Evolutionary conservation across 2,113 vertebrate species (phyloP), one percentile per base, ranked within the genome.

Genomic region (Ursus arctos): DNA sequence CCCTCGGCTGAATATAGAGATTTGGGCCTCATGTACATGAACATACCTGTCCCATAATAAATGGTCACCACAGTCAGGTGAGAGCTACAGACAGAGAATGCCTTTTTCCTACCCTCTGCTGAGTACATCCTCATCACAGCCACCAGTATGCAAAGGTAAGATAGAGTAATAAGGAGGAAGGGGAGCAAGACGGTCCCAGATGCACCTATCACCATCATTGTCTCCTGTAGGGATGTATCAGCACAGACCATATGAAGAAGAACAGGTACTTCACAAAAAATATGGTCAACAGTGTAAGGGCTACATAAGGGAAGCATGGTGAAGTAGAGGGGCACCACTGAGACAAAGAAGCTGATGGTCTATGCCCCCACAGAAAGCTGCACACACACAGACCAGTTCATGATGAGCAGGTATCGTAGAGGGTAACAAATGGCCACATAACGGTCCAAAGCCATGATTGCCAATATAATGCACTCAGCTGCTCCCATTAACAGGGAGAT

Each of bases 401-500:
- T 93, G 47, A 90, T 95, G 40, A 77, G 79, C 33, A 49, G 22
- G 31, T 96, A 97, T 47, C 33, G 65, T 6, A 96, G 71, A 8
- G 94, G 92, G 36, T 85, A 82, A 71, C 94, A 95, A 43, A 97
- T 88, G 19, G 88, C 96, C 24, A 91, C 33, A 33, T 95, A 83
- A 13, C 81, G 67, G 51, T 97, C 92, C 69, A 81, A 80, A 16
- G 97, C 96, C 96, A 97, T 96, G 28, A 85, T 21, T 7, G 89
- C 88, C 61, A 95, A 24, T 67, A 97, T 28, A 26, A 94, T 69
- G 28, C 94, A 76, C 51, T 97, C 89, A 43, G 47, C 61, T 49
- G 51, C 40, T 33, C 69, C 82, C 65, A 87, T 51, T 43, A 74
- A 43, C 71, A 74, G 71, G 74, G 76, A 77, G 61, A 86, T 49